Conservation (phyloP, 2,888 invertebrate species). For the Dermolepida albohirtum region DNA sequence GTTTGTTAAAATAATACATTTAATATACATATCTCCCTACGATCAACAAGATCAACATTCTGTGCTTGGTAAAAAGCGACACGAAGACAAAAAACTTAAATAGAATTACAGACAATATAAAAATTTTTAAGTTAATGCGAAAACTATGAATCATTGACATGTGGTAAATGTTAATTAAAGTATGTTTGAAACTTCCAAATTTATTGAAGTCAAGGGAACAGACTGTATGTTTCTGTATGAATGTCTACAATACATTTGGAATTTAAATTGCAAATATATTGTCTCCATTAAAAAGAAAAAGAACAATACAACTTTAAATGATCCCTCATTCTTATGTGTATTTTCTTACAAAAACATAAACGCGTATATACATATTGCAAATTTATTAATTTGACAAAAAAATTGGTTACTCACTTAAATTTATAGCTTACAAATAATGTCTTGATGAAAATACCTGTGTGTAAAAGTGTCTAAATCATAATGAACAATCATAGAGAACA, state of each 20-base stretch:
- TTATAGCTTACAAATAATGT: slow-evolving; percentile 33
- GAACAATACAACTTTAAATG: no score
- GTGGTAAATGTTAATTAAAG: no score
- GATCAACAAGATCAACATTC: no score
- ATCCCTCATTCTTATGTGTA: no score
- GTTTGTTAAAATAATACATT: no score
- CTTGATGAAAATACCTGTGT: slow-evolving; percentile 38
- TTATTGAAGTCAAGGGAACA: no score
- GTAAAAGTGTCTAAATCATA: slow-evolving; percentile 20
- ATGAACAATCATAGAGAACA: slow-evolving; percentile 22
- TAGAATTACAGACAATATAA: neutral
- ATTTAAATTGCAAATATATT: neutral
- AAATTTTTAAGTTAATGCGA: neutral
- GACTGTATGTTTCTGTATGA: neutral
- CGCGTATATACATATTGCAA: no score
- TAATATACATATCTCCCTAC: neutral
- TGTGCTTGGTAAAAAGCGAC: no score
- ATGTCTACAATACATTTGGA: neutral
- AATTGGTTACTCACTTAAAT: slow-evolving; percentile 41
- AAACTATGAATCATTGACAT: neutral
- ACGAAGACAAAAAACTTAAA: no score
- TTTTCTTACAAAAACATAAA: no score
- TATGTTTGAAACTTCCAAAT: no score
- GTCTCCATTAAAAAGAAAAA: neutral
- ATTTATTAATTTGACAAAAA: slow-evolving; percentile 18